phyloP scores from a whole-genome alignment of 2,113 vertebrate species.

The Leucoraja erinaceus region DNA sequence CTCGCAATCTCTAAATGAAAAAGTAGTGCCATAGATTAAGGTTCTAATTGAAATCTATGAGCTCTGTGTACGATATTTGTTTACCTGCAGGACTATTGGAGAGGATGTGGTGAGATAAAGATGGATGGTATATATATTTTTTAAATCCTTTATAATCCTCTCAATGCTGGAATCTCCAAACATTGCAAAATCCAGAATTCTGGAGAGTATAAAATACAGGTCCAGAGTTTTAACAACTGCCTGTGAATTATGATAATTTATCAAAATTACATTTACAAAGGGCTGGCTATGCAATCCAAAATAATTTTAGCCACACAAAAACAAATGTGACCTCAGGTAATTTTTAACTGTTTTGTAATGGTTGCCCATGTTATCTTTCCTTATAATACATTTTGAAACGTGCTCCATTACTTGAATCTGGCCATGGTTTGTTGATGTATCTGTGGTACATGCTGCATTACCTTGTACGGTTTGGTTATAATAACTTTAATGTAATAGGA shows the following conservation, averaged over 20 bases:
- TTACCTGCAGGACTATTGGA: neutral
- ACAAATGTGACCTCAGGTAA: neutral
- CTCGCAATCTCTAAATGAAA: neutral
- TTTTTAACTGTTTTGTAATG: neutral
- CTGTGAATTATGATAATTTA: neutral
- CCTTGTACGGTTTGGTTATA: neutral
- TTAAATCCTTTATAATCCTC: neutral
- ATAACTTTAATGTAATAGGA: neutral
- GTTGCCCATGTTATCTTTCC: neutral
- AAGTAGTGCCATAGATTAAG: neutral
- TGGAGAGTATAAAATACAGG: neutral
- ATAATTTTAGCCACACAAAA: neutral
- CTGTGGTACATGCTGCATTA: neutral
- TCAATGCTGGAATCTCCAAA: neutral
- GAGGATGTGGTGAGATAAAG: neutral
- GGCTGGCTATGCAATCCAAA: neutral
- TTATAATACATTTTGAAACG: neutral
- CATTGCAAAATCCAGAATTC: neutral
- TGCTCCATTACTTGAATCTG: neutral
- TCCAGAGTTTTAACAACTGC: neutral
- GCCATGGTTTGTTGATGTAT: neutral
- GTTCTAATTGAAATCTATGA: neutral
- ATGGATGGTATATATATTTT: neutral
- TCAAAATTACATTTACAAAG: neutral
- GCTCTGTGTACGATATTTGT: neutral